A percentile compares a stretch with the other conserved stretches of the same genome.
Evolutionary conservation across 2,888 invertebrate genomes (phyloP).

Genomic region (Micoletzkya japonica): DNA sequence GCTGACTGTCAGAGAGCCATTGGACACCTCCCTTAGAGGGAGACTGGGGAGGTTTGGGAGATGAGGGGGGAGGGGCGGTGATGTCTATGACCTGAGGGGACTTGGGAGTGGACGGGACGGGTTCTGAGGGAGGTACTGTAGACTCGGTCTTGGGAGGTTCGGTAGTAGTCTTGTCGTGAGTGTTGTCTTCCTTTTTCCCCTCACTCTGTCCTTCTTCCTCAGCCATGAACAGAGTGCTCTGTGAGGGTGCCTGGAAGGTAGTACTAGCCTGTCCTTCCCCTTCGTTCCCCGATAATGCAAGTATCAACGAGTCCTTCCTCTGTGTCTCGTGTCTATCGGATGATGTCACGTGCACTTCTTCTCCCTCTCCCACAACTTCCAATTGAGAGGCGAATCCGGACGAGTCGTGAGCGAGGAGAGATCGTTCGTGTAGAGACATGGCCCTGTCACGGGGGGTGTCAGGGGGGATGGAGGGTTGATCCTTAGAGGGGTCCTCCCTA

Average conservation of each 20-base stretch:
- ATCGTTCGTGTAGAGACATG: slow-evolving; percentile 23
- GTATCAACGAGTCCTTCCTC: too few species aligned
- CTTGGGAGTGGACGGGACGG: too few species aligned
- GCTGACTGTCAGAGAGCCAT: too few species aligned
- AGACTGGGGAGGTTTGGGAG: too few species aligned
- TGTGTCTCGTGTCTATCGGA: not conserved
- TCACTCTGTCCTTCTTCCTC: not conserved
- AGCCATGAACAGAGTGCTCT: not conserved
- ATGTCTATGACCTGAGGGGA: too few species aligned
- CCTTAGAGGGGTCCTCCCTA: too few species aligned
- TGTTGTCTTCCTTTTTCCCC: not conserved
- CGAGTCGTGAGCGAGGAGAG: slow-evolving; percentile 7
- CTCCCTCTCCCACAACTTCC: slow-evolving; percentile 9
- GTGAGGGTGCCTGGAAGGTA: not conserved
- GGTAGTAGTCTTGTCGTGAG: too few species aligned
- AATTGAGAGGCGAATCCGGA: not conserved
- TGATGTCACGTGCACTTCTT: slow-evolving; percentile 11
- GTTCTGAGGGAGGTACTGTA: too few species aligned
- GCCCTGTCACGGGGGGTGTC: slow-evolving; percentile 14
- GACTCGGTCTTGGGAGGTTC: too few species aligned
- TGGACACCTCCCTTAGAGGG: too few species aligned
- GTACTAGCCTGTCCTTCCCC: not conserved
- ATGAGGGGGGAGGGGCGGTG: too few species aligned
- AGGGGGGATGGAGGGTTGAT: too few species aligned
- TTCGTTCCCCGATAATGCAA: not conserved